Base-by-base conservation (phyloP, 2,113 vertebrate genomes). In the Pygoscelis antarcticus region DNA sequence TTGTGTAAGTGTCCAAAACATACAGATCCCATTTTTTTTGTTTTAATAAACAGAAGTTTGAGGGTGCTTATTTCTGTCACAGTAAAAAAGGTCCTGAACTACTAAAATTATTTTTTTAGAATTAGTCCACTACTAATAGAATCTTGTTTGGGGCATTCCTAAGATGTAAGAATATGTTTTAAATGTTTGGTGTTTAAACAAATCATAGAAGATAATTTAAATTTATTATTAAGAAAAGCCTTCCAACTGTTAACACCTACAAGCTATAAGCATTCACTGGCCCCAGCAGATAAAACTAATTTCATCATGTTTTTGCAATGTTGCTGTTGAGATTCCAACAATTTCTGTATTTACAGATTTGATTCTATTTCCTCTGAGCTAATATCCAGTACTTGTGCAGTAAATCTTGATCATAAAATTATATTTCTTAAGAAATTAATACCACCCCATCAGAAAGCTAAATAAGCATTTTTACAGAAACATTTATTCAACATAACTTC, bases 11-110 rank as follows among this genome's bases (percentile, higher is more conserved):
- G 9, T 26, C 16, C 52, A 82, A 71, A 66, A 49, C 1, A 32
- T 10, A 81, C 2, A 1, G 16, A 54, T 20, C 2, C 12, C 15
- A 5, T 17, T 51, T 34, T 42, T 17, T 8, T 25, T 22, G 2
- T 32, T 79, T 61, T 42, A 80, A 72, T 8, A 17, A 60, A 60
- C 7, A 68, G 4, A 84, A 51, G 42, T 58, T 51, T 42, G 10
- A 71, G 11, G 7, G 8, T 90, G 14, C 10, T 64, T 68, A 55
- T 47, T 94, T 42, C 42, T 74, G 15, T 10, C 27, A 68, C 6
- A 60, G 15, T 30, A 90, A 74, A 52, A 88, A 75, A 32, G 10
- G 38, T 30, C 22, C 23, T 70, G 51, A 42, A 51, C 10, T 30
- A 49, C 21, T 46, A 30, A 34, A 69, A 13, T 12, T 16, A 2